Evolutionary conservation across 1,140 invertebrate genomes (phyloP).

Genomic region (Diploscapter pachys): DNA sequence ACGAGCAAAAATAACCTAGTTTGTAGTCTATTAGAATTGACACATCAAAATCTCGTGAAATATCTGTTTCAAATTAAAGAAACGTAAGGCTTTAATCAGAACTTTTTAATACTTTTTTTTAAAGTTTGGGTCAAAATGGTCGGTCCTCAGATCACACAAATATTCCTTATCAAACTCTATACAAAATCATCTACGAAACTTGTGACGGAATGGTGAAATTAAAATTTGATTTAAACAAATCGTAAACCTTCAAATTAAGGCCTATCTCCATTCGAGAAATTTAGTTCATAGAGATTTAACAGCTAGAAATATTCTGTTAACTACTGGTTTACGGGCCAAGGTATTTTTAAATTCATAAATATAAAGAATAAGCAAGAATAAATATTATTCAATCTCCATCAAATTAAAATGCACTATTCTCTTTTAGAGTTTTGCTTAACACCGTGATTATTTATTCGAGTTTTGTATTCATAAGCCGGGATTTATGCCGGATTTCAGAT

Average conservation of each 20-base stretch:
- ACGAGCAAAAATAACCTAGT: slow-evolving; percentile 37
- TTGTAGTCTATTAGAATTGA: slow-evolving; percentile 38
- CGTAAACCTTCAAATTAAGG: slow-evolving; percentile 7
- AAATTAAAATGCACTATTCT: background rate
- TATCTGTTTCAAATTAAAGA: slow-evolving; percentile 40
- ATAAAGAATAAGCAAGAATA: background rate
- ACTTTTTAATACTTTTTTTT: background rate
- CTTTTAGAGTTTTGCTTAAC: background rate
- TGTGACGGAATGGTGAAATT: slow-evolving; percentile 36
- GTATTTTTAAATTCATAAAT: slow-evolving; percentile 1
- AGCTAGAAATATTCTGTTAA: slow-evolving; percentile 38
- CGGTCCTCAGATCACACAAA: background rate
- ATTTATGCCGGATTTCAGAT: slow-evolving; percentile 1
- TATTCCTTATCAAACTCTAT: slow-evolving; percentile 32
- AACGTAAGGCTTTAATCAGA: slow-evolving; percentile 15
- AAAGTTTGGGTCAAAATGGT: slow-evolving; percentile 4
- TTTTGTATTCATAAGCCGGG: background rate
- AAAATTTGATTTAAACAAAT: too few relatives aligned
- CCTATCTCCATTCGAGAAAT: slow-evolving; percentile 34
- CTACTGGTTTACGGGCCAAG: slow-evolving; percentile 39
- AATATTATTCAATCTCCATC: background rate
- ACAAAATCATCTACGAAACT: slow-evolving; percentile 35
- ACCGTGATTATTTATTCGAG: background rate
- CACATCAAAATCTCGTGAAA: slow-evolving; percentile 39
- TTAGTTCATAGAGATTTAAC: slow-evolving; percentile 38